Conservation (phyloP, 2,888 invertebrate species). For the Cataglyphis altisquamis region DNA sequence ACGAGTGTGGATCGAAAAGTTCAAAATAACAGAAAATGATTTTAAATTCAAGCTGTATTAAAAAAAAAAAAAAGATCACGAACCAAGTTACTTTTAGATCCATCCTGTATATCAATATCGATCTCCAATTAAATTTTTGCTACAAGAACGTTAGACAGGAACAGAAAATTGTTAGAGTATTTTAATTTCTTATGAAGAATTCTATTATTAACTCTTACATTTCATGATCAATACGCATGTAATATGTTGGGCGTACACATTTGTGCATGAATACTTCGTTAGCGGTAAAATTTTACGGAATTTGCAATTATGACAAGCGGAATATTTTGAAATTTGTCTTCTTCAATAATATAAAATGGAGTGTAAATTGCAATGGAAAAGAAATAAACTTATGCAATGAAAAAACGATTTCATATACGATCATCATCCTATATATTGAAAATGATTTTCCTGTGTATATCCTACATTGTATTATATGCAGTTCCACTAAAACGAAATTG, state of each 20-base stretch:
- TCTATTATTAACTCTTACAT: not conserved
- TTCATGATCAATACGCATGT: not conserved
- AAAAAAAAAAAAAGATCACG: no score
- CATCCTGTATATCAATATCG: not conserved
- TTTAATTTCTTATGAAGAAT: not conserved
- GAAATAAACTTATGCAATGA: slow-evolving; percentile 13
- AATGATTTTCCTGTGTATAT: slow-evolving; percentile 42
- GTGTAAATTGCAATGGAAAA: slow-evolving; percentile 30
- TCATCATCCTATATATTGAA: slow-evolving; percentile 5
- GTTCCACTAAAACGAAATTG: slow-evolving; percentile 35
- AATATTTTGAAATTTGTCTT: slow-evolving; percentile 23
- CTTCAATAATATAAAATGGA: slow-evolving; percentile 21
- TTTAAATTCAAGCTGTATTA: no score
- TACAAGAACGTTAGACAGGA: not conserved
- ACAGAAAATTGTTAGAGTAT: not conserved
- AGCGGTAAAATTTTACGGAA: not conserved
- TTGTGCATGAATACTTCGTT: not conserved
- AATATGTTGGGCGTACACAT: not conserved
- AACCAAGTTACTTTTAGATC: no score
- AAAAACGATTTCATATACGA: not conserved
- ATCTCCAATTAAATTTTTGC: not conserved
- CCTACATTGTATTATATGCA: slow-evolving; percentile 1
- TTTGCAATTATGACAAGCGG: not conserved
- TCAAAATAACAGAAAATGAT: no score
- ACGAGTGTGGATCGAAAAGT: no score